Percentiles rank a stretch among this genome's conserved stretches.
Conservation (phyloP, 2,113 vertebrate genomes). For the Patagioenas fasciata region DNA sequence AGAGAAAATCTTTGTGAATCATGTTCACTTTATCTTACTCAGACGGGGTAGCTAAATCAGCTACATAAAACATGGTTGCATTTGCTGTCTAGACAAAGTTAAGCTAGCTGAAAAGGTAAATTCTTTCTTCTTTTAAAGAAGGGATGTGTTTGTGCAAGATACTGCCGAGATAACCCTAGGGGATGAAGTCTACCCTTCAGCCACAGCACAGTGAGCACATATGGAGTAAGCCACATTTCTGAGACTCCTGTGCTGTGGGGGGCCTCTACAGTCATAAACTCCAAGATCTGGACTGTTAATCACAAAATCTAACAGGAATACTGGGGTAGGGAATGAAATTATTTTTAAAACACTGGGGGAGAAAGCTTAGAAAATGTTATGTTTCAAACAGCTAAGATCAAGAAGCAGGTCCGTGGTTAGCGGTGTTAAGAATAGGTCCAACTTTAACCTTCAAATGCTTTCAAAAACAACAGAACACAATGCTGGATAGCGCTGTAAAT, state of each 20-base stretch:
- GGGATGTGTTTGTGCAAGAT: background rate
- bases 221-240: background rate
- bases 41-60: background rate
- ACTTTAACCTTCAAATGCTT: background rate
- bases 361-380: background rate
- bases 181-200: background rate
- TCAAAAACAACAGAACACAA: background rate
- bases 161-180: background rate
- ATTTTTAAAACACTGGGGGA: background rate
- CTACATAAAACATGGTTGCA: background rate
- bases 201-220: background rate
- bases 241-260: rapidly evolving
- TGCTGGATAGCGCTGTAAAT: background rate
- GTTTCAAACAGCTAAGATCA: background rate
- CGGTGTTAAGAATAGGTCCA: background rate
- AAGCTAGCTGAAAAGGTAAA: background rate
- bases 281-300: background rate
- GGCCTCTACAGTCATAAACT: background rate
- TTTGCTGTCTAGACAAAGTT: constrained; percentile 28
- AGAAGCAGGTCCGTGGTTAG: background rate
- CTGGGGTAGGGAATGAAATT: background rate
- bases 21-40: background rate
- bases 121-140: background rate
- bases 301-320: background rate
- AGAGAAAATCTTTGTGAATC: constrained; percentile 30